Conservation (phyloP, 2,888 invertebrate genomes). For the Seira musarum region DNA sequence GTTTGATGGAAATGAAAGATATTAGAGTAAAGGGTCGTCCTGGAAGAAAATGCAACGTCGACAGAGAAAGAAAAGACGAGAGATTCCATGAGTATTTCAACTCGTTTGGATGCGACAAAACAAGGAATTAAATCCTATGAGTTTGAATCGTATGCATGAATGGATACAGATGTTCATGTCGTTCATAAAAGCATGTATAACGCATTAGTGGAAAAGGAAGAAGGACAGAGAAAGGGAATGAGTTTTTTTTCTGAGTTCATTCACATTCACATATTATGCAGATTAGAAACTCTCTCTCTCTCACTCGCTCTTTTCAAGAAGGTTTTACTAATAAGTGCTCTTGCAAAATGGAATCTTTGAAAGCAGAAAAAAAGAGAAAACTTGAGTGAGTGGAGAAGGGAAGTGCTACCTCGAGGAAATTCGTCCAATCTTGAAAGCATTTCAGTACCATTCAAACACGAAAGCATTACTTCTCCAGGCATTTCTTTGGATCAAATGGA, state of each 20-base stretch:
- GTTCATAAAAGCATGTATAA: slow-evolving; percentile 12
- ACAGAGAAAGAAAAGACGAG: neutral
- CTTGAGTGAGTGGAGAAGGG: too few species aligned
- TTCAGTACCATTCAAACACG: too few species aligned
- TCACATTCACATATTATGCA: slow-evolving; percentile 33
- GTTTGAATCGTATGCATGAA: slow-evolving; percentile 44
- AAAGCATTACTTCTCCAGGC: too few species aligned
- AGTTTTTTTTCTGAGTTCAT: slow-evolving; percentile 18
- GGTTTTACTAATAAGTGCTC: neutral
- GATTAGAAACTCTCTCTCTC: too few species aligned
- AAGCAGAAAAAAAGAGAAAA: too few species aligned
- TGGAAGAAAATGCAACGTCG: neutral
- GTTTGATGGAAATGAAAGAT: slow-evolving; percentile 17
- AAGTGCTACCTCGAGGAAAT: too few species aligned
- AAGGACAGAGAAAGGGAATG: neutral
- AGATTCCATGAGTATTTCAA: too few species aligned
- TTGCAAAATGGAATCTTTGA: neutral
- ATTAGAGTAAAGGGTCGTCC: neutral
- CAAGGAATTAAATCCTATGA: slow-evolving; percentile 24
- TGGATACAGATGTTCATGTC: slow-evolving; percentile 39
- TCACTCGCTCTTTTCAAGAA: neutral
- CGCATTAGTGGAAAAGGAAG: neutral
- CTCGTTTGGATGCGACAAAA: neutral
- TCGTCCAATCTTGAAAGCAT: too few species aligned
- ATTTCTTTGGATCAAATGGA: too few species aligned